Evolutionary conservation across 92 coral and sea anemone species (phyloP).

Genomic region (Micromussa lordhowensis): DNA sequence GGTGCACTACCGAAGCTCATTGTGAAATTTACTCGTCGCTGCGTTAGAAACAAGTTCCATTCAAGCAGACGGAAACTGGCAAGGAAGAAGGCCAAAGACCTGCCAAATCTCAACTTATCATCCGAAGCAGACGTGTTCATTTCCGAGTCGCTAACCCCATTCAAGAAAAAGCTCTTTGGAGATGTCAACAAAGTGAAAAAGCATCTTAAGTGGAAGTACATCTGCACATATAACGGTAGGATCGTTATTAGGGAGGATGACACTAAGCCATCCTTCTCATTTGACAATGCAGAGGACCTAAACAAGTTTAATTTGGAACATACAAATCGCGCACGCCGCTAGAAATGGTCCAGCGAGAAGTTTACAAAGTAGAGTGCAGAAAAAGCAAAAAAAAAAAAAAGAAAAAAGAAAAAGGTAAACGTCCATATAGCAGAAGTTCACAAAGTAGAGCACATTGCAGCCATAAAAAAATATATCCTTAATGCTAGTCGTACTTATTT

Average conservation of each 20-base stretch:
- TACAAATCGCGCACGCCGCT: not conserved
- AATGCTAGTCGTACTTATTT: too few species aligned
- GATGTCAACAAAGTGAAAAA: conserved; percentile 5
- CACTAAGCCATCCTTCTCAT: too few species aligned
- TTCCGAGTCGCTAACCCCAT: conserved; percentile 19
- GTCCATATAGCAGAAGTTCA: too few species aligned
- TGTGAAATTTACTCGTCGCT: conserved; percentile 50
- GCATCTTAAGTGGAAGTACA: not conserved
- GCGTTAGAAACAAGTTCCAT: conserved; percentile 45
- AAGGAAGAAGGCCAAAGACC: conserved; percentile 23
- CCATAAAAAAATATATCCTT: too few species aligned
- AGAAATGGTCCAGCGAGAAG: too few species aligned
- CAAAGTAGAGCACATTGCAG: too few species aligned
- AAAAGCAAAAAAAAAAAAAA: too few species aligned
- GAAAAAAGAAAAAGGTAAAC: too few species aligned
- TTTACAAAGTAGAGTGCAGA: too few species aligned
- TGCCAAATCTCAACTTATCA: not conserved
- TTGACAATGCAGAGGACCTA: conserved; percentile 4
- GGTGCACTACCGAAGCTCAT: conserved; percentile 44
- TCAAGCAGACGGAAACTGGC: conserved; percentile 43
- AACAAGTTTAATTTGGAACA: conserved; percentile 1
- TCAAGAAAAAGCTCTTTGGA: not conserved
- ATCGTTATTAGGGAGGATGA: conserved; percentile 4
- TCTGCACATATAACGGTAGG: not conserved
- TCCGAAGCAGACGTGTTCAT: not conserved